Percentiles rank a stretch among this genome's conserved stretches.
These are phyloP conservation scores for Tautogolabrus adspersus DNA, from an alignment of 2,113 vertebrate genomes.

Conservation along the genomic window DNA sequence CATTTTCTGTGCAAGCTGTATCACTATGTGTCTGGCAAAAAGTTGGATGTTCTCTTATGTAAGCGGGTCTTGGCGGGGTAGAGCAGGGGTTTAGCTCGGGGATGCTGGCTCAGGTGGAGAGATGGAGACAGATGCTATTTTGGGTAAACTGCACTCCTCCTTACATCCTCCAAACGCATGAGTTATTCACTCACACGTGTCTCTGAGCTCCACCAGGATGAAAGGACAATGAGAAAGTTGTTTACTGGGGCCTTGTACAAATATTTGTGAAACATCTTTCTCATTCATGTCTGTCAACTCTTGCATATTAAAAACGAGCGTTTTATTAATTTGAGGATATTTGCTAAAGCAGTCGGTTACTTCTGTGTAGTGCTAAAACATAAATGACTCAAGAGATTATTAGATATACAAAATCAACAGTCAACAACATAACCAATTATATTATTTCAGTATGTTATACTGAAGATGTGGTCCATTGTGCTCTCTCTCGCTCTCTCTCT, in stretches of 20 bases:
- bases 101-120: constrained; percentile 75
- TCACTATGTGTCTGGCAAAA: constrained; percentile 63
- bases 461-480: too few species aligned
- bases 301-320: not conserved
- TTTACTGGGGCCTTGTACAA: not conserved
- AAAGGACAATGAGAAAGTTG: constrained; percentile 35
- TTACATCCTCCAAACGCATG: constrained; percentile 59
- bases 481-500: too few species aligned
- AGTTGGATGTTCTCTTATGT: constrained; percentile 66
- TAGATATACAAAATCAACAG: too few species aligned
- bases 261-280: constrained; percentile 13
- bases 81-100: constrained; percentile 59
- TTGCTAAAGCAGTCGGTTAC: not conserved
- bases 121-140: constrained; percentile 70
- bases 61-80: constrained; percentile 66
- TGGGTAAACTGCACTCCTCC: constrained; percentile 47
- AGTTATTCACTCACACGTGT: constrained; percentile 62
- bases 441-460: too few species aligned
- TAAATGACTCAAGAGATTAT: too few species aligned
- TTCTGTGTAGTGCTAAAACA: not conserved
- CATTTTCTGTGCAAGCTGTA: constrained; percentile 33
- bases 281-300: not conserved
- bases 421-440: too few species aligned
- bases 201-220: constrained; percentile 26
- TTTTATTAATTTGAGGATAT: not conserved